phyloP scores from a whole-genome alignment of 2,113 vertebrate species.

The Hemiprocne comata region DNA sequence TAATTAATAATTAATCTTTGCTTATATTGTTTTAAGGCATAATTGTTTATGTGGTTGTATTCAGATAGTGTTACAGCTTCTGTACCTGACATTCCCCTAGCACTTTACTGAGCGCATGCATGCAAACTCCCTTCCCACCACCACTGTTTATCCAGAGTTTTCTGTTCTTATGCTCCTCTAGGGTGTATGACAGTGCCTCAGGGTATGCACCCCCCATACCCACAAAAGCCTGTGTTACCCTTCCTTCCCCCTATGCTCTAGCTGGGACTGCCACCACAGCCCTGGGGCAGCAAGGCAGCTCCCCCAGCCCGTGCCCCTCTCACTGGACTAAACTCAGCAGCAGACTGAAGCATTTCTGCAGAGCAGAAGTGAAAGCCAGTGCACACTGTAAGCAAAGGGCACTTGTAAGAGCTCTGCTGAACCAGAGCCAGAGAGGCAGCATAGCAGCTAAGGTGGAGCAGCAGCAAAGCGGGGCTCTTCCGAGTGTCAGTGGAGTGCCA shows the following conservation, averaged over 20 bases:
- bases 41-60: neutral
- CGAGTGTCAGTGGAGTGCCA: neutral
- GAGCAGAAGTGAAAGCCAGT: neutral
- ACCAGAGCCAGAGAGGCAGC: fast-evolving
- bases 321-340: neutral
- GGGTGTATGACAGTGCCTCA: no score
- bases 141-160: neutral
- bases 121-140: neutral
- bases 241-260: neutral
- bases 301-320: neutral
- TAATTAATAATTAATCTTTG: neutral
- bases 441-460: fast-evolving
- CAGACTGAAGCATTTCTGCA: neutral
- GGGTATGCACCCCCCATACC: fast-evolving
- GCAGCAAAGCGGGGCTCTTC: neutral
- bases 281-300: neutral
- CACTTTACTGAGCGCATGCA: neutral
- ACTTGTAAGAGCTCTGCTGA: neutral
- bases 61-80: neutral
- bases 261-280: neutral
- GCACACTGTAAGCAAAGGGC: neutral
- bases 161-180: neutral
- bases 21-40: neutral
- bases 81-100: neutral
- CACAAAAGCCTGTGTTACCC: neutral